Percentiles rank a stretch among this genome's conserved stretches.
Conservation (phyloP, 2,113 vertebrate species). For the Cavia aperea region DNA sequence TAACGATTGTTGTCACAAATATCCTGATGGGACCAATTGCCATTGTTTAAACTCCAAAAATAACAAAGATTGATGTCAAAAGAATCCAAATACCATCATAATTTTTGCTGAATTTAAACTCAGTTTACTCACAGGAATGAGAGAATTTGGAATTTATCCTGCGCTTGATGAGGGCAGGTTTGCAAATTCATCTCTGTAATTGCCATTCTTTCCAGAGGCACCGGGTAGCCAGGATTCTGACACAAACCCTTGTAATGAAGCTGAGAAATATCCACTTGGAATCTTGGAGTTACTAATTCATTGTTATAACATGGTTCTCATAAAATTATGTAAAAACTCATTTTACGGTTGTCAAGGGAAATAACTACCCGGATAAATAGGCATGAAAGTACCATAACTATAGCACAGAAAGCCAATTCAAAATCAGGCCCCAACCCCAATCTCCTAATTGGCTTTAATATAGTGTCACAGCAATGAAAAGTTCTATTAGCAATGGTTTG, state of each 20-base stretch:
- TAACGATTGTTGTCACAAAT: not conserved
- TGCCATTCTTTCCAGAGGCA: not conserved
- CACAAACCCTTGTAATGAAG: constrained; percentile 46
- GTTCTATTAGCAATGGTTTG: constrained; percentile 42
- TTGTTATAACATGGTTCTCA: constrained; percentile 58
- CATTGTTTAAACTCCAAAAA: not conserved
- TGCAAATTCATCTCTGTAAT: constrained; percentile 21
- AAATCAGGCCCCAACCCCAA: not conserved
- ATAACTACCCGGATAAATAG: constrained; percentile 51
- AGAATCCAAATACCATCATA: not conserved
- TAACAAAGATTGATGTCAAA: not conserved
- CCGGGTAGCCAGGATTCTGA: constrained; percentile 15
- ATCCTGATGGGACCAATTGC: not conserved
- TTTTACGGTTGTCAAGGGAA: constrained; percentile 54
- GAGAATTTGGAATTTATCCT: not conserved
- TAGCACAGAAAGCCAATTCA: constrained; percentile 32
- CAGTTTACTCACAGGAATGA: not conserved
- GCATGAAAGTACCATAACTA: constrained; percentile 29
- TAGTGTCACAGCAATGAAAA: constrained; percentile 43
- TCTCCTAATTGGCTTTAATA: constrained; percentile 42
- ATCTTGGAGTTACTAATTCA: constrained; percentile 54
- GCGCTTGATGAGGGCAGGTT: not conserved
- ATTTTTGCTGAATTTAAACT: not conserved
- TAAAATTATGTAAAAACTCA: constrained; percentile 64
- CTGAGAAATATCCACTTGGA: constrained; percentile 35